Percentiles rank a stretch among this genome's conserved stretches.
These are phyloP conservation scores for Myotis myotis DNA, from an alignment of 2,797 vertebrate species.

Conservation along the genomic window DNA sequence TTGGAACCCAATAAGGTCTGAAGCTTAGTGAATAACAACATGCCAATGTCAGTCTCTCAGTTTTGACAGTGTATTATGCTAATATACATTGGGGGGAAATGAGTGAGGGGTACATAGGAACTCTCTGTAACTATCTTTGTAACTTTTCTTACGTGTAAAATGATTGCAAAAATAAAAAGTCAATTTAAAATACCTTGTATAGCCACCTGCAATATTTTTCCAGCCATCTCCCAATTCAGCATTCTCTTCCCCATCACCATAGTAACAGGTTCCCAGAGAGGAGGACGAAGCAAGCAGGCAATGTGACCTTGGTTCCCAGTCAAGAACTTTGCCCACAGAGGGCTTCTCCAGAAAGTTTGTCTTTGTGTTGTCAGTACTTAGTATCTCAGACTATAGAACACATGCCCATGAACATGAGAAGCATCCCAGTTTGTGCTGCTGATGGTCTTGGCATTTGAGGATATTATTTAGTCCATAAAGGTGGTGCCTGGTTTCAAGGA, in stretches of 20 bases:
- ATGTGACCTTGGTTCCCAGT: neutral
- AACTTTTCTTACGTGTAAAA: slow-evolving; percentile 4
- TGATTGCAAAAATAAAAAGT: slow-evolving; percentile 19
- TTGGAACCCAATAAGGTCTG: neutral
- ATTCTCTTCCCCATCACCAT: neutral
- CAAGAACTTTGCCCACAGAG: neutral
- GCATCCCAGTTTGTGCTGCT: neutral
- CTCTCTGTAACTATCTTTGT: neutral
- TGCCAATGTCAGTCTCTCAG: neutral
- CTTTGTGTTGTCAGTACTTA: neutral
- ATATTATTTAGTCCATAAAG: neutral
- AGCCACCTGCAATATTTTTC: neutral
- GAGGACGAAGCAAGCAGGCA: neutral
- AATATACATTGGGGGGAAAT: neutral
- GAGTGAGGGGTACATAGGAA: neutral
- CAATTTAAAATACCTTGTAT: neutral
- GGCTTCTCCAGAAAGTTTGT: neutral
- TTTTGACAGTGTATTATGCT: neutral
- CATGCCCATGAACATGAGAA: neutral
- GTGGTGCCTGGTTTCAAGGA: neutral
- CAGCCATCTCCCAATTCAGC: neutral
- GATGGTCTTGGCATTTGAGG: neutral
- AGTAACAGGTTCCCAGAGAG: neutral
- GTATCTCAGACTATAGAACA: neutral
- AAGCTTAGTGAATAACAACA: neutral